Conservation (phyloP, 2,797 vertebrate genomes). For the Numenius phaeopus region DNA sequence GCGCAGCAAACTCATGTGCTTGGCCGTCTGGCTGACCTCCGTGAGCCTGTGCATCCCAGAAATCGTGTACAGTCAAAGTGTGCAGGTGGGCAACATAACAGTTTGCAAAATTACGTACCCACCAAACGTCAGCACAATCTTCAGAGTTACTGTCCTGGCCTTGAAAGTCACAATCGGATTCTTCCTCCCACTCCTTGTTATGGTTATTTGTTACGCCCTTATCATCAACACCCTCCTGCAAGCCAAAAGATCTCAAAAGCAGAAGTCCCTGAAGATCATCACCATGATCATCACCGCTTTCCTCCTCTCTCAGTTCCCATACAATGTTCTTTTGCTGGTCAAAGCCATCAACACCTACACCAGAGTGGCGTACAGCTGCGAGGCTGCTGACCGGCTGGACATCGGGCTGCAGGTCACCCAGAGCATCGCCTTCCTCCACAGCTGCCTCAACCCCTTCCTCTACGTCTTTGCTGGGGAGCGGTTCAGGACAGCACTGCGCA, state of each 20-base stretch:
- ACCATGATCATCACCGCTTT: slow-evolving; percentile 85
- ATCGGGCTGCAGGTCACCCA: slow-evolving; percentile 86
- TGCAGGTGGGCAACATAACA: accelerated
- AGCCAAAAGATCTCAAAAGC: slow-evolving; percentile 88
- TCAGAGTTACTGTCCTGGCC: slow-evolving; percentile 82
- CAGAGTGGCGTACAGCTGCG: slow-evolving; percentile 72
- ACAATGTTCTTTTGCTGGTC: slow-evolving; percentile 85
- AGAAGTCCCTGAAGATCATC: slow-evolving; percentile 90
- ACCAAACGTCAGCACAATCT: slow-evolving; percentile 17
- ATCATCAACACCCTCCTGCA: slow-evolving; percentile 87
- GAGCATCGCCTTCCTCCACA: slow-evolving; percentile 88
- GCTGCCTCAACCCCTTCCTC: slow-evolving; percentile 91
- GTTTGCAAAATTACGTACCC: slow-evolving; percentile 83
- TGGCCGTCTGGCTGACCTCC: slow-evolving; percentile 84
- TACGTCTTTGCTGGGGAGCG: slow-evolving; percentile 90
- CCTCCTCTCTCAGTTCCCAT: slow-evolving; percentile 88
- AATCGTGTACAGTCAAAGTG: slow-evolving; percentile 79
- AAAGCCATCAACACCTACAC: slow-evolving; percentile 79
- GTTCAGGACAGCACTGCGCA: slow-evolving; percentile 85
- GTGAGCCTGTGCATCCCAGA: slow-evolving; percentile 86
- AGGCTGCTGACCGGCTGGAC: slow-evolving; percentile 68
- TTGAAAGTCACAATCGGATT: slow-evolving; percentile 89
- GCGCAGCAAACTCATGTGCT: slow-evolving; percentile 84
- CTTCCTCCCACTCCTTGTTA: slow-evolving; percentile 85
- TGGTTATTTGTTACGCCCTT: slow-evolving; percentile 87